Base-by-base conservation (phyloP, 2,888 invertebrate species). In the Drosophila barbarae region DNA sequence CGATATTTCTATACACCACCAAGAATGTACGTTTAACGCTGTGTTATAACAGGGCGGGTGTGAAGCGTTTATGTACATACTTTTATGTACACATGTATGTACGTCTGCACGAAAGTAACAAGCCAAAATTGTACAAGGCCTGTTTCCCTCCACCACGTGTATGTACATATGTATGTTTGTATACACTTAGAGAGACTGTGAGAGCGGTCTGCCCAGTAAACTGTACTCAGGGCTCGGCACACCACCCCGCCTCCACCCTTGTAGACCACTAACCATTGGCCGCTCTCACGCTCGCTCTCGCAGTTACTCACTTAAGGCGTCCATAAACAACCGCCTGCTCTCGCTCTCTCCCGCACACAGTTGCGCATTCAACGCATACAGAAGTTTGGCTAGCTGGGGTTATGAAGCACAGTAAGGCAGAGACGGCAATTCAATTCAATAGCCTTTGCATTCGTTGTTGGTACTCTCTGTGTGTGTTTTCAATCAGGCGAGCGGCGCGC, bases 371-470 rank as follows among this genome's bases (percentile, higher is more conserved):
- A 70, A 78, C 78, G 75, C 78, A 80, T 73, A 80, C 78, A 79
- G 71, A 80, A 75, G 80, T 76, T 76, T 76, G 77, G 75, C 74
- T 71, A 69, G 66, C 74, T 79, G 76, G 76, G 74, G 69, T 51
- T 66, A 71, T 65, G 74, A 79, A 74, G 79, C 75, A 75, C 72
- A 75, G 79, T 69, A 83, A 74, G 77, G 81, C 77, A 73, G 73
- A 86, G 86, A 86, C 86, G 84, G 81, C 86, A 80, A 87, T 87
- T 87, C 86, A 87, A 87, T 87, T 87, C 86, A 87, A 87, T 87
- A 86, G 87, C 86, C 85, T 87, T 84, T 87, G 85, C 87, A 87
- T 87, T 86, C 86, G 87, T 87, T 87, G 87, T 87, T 87, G 87
- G 87, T 87, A 86, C 85, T 79, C 86, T 78, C 85, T 85, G 84